Percentiles rank a stretch among this genome's conserved stretches.
Conservation (phyloP, 2,797 vertebrate genomes). For the Sebastes hopkinsi region DNA sequence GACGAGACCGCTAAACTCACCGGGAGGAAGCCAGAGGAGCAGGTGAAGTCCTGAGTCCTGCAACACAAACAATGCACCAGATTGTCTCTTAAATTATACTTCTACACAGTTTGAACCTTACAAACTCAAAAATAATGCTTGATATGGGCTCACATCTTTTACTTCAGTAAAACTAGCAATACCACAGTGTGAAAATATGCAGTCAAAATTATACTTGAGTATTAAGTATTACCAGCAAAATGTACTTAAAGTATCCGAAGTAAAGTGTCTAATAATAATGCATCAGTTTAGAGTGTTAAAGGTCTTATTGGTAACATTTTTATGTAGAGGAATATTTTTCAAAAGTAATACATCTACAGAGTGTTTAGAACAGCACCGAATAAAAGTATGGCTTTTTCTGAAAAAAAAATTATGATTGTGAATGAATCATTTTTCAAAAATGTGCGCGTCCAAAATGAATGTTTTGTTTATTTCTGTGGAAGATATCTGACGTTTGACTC, state of each 20-base stretch:
- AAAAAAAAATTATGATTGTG: too few species aligned
- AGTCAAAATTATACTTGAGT: background rate
- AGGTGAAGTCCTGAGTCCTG: slow-evolving; percentile 78
- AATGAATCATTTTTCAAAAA: too few species aligned
- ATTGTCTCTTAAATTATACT: background rate
- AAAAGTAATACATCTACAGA: too few species aligned
- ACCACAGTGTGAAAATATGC: background rate
- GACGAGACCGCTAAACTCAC: slow-evolving; percentile 59
- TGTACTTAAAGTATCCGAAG: background rate
- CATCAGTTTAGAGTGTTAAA: too few species aligned
- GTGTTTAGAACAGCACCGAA: too few species aligned
- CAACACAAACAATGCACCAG: slow-evolving; percentile 22
- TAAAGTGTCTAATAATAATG: too few species aligned
- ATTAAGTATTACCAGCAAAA: background rate
- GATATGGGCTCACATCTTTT: background rate
- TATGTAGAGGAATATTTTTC: too few species aligned
- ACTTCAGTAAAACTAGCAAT: background rate
- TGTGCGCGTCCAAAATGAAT: accelerated
- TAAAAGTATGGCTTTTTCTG: too few species aligned
- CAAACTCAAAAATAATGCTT: background rate
- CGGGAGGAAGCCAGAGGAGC: slow-evolving; percentile 67
- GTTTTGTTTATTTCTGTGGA: too few species aligned
- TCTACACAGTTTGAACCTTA: background rate
- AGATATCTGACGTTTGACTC: too few species aligned
- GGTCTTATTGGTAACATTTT: too few species aligned